phyloP scores from a whole-genome alignment of 2,888 invertebrate species.

The Cataglyphis rosenhaueri region DNA sequence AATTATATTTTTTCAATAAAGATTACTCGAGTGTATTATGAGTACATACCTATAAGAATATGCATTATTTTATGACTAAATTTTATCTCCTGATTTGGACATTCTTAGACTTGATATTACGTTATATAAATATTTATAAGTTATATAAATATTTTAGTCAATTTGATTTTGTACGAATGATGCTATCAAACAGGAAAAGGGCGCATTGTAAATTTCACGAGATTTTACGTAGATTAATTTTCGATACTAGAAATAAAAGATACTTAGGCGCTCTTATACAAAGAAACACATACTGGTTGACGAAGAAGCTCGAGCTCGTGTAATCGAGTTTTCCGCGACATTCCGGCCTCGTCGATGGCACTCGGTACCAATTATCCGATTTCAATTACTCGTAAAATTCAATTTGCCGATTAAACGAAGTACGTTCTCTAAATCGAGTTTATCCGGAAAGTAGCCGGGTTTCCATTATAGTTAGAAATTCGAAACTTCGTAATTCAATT shows the following conservation, averaged over 20 bases:
- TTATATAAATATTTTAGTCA: not conserved
- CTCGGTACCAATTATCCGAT: conserved; percentile 53
- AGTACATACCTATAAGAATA: not conserved
- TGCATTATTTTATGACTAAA: not conserved
- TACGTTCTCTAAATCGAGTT: conserved; percentile 52
- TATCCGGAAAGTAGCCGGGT: conserved; percentile 50
- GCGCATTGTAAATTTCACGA: not conserved
- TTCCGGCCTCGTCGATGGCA: conserved; percentile 47
- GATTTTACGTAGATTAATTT: conserved; percentile 32
- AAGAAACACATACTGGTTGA: conserved; percentile 1
- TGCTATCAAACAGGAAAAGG: not conserved
- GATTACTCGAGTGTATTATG: not conserved
- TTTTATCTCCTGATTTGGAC: not conserved
- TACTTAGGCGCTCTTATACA: not conserved
- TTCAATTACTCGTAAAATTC: conserved; percentile 52
- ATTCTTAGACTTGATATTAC: not conserved
- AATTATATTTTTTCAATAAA: conserved; percentile 21
- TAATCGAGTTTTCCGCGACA: conserved; percentile 49
- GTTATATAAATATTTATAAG: not conserved
- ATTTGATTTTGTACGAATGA: not conserved
- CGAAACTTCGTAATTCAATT: conserved; percentile 53
- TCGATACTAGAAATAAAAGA: not conserved
- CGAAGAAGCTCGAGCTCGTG: conserved; percentile 26
- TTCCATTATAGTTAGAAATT: conserved; percentile 52
- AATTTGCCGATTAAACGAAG: conserved; percentile 53